Evolutionary conservation across 1,140 invertebrate species (phyloP), one percentile per base, ranked within the genome.

Genomic region (Drosophila rufa): DNA sequence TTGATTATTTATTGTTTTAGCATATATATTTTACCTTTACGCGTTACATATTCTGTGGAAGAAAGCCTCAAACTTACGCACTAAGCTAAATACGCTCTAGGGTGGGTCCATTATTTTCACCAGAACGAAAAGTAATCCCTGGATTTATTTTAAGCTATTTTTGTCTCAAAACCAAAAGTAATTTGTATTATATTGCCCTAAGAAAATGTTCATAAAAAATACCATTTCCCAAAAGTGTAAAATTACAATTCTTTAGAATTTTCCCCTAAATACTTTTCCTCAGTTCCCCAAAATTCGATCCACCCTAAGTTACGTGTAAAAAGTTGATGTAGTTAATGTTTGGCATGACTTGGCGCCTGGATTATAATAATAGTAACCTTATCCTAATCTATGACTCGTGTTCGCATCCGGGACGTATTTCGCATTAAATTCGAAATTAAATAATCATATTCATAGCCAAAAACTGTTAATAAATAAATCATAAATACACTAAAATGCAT

Each of bases 381-480:
- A 42, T 67, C 57, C 64, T 71, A 82, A 27, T 33, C 61, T 79
- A 78, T 78, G 75, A 67, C 50, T 78, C 68, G 75, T 60, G 40
- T 67, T 77, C 51, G 51, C 75, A 66, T 86, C 71, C 60, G 76
- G 76, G 84, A 87, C 83, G 83, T 83, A 60, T 78, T 57, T 69
- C 69, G 46, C 50, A 57, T 78, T 40, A 60, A 82, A 83, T 83
- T 87, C 65, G 40, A 80, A 84, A 66, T 57, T 22, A 82, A 87
- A 79, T 87, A 80, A 80, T 70, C 65, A 87, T 80, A 89, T 82
- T 78, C 62, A 42, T 80, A 84, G 62, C 67, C 59, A 48, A 75
- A 65, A 76, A 71, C 19, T 61, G 56, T 70, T 68, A 64, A 78
- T 65, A 73, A 77, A 73, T 65, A 69, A 68, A 47, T 36, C 45